Conservation (phyloP, 1,140 invertebrate species). For the Meloidogyne hapla region DNA sequence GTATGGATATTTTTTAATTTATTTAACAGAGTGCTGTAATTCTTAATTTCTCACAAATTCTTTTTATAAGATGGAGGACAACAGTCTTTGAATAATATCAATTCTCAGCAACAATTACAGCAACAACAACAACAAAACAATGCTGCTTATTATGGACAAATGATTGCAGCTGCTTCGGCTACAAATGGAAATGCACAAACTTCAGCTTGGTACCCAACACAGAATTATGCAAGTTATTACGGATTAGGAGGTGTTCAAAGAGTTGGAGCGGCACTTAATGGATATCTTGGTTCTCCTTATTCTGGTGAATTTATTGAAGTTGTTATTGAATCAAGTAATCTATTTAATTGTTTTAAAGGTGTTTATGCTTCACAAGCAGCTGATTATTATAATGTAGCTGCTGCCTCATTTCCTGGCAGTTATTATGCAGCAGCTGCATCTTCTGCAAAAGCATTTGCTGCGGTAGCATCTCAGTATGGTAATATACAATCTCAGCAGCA, state of each 20-base stretch:
- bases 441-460: neutral
- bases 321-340: neutral
- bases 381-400: neutral
- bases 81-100: neutral
- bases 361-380: neutral
- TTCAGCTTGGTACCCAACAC: neutral
- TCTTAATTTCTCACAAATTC: neutral
- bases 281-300: neutral
- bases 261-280: neutral
- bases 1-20: neutral
- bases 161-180: neutral
- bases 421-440: neutral
- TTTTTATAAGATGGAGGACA: neutral
- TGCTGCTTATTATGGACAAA: neutral
- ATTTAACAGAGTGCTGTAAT: too few relatives aligned
- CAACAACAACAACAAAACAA: neutral
- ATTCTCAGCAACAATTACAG: neutral
- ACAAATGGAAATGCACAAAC: neutral
- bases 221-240: neutral
- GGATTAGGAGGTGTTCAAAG: conserved; percentile 1
- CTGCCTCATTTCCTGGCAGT: neutral
- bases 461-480: neutral
- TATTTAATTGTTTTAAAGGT: neutral
- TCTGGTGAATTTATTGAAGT: neutral
- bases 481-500: neutral